Evolutionary conservation across 2,797 vertebrate genomes (phyloP), one percentile per base, ranked within the genome.

Genomic region (Melopsittacus undulatus): DNA sequence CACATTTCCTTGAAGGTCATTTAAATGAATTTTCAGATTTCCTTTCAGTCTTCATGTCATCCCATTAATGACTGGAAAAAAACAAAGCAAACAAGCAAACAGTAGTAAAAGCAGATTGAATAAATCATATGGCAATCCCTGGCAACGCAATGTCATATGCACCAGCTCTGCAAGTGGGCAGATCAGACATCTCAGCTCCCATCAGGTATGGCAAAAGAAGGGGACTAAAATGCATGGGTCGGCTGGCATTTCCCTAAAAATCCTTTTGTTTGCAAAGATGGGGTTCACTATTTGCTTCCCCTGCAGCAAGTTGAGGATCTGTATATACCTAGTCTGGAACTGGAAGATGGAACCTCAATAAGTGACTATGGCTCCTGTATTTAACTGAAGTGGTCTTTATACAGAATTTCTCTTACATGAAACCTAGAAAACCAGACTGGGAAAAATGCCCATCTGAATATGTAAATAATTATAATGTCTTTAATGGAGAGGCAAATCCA

Each of bases 121-220:
- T 27, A 48, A 54, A 38, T 52, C 14, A 2, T 5, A 3, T 0
- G 12, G 17, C 56, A 62, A 3, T 4, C 26, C 48, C n/a, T 7
- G 48, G 46, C 18, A 8, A n/a, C 43, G 5, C 0, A 2, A 0
- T 9, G 30, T 11, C 23, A 5, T 0, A 0, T 5, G 20, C 52
- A 6, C 8, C 63, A 49, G 42, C 36, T 21, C 49, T n/a, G 46
- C 5, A 4, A 21, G n/a, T 18, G 20, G 3, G 6, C 0, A 9
- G 22, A 4, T 14, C 62, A n/a, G 56, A 11, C 4, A 6, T 29
- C 51, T 34, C 0, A 0, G 13, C 26, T 87, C 13, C 67, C 49
- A 23, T 5, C 64, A 11, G 49, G 11, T 22, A 40, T 85, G 92
- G 54, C 19, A 34, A 54, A 74, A 48, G 42, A 70, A 24, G 12